Base-by-base conservation (phyloP, 2,113 vertebrate species). In the Vulpes ferrilata region DNA sequence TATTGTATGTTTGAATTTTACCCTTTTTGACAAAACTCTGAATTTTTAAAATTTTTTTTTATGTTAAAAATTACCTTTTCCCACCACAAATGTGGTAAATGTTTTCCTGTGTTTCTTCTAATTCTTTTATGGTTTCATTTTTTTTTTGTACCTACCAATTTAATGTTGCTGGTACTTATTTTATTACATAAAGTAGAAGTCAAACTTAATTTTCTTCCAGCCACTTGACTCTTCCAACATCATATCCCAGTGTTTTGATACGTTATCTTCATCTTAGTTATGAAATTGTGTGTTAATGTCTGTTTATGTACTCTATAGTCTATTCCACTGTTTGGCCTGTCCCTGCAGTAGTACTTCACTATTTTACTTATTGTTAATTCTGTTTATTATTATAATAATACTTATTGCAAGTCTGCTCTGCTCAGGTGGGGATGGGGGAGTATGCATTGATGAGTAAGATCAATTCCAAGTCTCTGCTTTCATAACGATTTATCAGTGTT, bases 1-100 rank as follows among this genome's bases (percentile, higher is more conserved):
- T 51, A 90, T 20, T 43, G 32, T 67, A 67, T 17, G 67, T 88
- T 96, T 97, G 67, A 86, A 74, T 85, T 35, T 86, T 57, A 43
- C 9, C 20, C 51, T 60, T 87, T 93, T 83, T 94, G 51, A 55
- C 11, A 43, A 43, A 43, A 43, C 43, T 43, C 43, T 43, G 43
- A 43, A 43, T 43, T 43, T 43, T 43, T 43, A 43, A 43, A 43
- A 43, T 1, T 43, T 43, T 25, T 64, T 74, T 90, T 48, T 74
- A 60, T 55, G 30, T 43, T 65, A 88, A 65, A 89, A 93, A 92
- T 69, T 6, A 30, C 20, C 25, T 92, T 95, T 95, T 38, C 13
- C 25, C 22, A 32, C 7, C 20, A 55, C 1, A 35, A 25, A 13
- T 67, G 16, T 67, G 12, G 6, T 35, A n/a, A 55, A 23, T 86